Percentiles rank a stretch among this genome's conserved stretches.
Conservation (phyloP, 1,140 invertebrate species). For the Calliopsis andreniformis region DNA sequence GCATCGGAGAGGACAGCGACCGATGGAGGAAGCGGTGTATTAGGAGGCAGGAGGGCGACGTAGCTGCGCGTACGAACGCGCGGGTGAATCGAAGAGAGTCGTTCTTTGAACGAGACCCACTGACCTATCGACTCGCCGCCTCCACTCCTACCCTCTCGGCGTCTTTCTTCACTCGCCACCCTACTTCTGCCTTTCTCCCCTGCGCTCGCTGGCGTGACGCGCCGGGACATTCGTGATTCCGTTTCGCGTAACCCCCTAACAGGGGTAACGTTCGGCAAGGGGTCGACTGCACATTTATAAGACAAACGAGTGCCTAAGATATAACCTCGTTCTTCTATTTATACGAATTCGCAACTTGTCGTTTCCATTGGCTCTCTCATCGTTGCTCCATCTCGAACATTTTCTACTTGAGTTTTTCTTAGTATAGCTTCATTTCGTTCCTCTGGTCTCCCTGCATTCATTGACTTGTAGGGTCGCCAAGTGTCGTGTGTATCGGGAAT, state of each 20-base stretch:
- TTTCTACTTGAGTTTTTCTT: neutral
- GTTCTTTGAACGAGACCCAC: slow-evolving; percentile 76
- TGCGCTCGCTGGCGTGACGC: slow-evolving; percentile 30
- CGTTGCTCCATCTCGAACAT: slow-evolving; percentile 1
- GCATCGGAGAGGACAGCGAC: slow-evolving; percentile 48
- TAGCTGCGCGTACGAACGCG: slow-evolving; percentile 59
- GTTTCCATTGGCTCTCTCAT: neutral
- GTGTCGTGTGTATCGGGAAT: slow-evolving; percentile 3
- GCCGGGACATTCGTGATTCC: slow-evolving; percentile 6
- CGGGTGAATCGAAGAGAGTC: slow-evolving; percentile 63
- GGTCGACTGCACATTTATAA: neutral
- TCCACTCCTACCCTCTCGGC: slow-evolving; percentile 31
- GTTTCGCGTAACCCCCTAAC: neutral
- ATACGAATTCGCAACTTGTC: neutral
- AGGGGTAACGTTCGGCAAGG: slow-evolving; percentile 14
- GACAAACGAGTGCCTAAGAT: slow-evolving; percentile 43
- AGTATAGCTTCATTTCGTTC: neutral
- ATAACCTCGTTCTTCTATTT: slow-evolving; percentile 2
- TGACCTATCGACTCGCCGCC: slow-evolving; percentile 80
- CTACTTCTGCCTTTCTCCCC: slow-evolving; percentile 13
- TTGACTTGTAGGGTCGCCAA: neutral
- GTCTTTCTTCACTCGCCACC: slow-evolving; percentile 14
- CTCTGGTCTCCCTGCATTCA: neutral
- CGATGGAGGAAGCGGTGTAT: slow-evolving; percentile 28
- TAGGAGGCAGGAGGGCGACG: slow-evolving; percentile 9